Conservation (phyloP, 2,797 vertebrate species). For the Sebastes melanostomus region DNA sequence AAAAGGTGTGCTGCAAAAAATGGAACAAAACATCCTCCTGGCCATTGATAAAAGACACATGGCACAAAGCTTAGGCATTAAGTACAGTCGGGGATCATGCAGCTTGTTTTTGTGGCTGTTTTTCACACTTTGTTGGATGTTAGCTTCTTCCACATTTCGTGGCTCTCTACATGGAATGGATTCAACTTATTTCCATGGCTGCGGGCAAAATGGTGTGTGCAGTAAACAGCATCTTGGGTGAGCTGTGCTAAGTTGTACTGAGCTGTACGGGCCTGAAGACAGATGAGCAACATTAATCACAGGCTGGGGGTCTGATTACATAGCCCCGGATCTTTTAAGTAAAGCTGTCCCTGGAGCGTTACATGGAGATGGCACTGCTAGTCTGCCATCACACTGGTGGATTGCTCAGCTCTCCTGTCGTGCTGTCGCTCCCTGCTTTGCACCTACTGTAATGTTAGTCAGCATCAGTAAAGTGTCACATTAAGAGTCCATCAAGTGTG, state of each 20-base stretch:
- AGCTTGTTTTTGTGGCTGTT: slow-evolving; percentile 52
- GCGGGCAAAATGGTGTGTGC: slow-evolving; percentile 54
- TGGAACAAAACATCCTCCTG: slow-evolving; percentile 69
- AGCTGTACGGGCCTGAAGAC: slow-evolving; percentile 71
- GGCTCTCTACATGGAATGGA: slow-evolving; percentile 68
- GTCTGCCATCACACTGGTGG: slow-evolving; percentile 55
- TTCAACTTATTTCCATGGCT: slow-evolving; percentile 74
- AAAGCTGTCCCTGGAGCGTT: slow-evolving; percentile 75
- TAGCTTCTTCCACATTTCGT: slow-evolving; percentile 50
- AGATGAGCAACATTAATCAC: slow-evolving; percentile 82
- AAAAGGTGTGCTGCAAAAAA: slow-evolving; percentile 60
- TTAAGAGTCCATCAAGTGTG: not conserved
- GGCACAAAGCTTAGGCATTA: slow-evolving; percentile 54
- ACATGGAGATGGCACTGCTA: slow-evolving; percentile 60
- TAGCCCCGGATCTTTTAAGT: slow-evolving; percentile 75
- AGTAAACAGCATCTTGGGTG: slow-evolving; percentile 73
- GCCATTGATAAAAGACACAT: slow-evolving; percentile 63
- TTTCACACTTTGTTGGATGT: slow-evolving; percentile 58
- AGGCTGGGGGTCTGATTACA: slow-evolving; percentile 79
- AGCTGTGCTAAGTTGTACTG: slow-evolving; percentile 67
- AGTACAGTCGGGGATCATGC: slow-evolving; percentile 49
- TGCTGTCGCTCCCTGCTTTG: slow-evolving; percentile 3
- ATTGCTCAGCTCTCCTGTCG: slow-evolving; percentile 50
- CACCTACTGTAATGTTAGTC: slow-evolving; percentile 23
- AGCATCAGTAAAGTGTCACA: slow-evolving; percentile 19